phyloP scores from a whole-genome alignment of 2,113 vertebrate genomes.

The Ictalurus furcatus region DNA sequence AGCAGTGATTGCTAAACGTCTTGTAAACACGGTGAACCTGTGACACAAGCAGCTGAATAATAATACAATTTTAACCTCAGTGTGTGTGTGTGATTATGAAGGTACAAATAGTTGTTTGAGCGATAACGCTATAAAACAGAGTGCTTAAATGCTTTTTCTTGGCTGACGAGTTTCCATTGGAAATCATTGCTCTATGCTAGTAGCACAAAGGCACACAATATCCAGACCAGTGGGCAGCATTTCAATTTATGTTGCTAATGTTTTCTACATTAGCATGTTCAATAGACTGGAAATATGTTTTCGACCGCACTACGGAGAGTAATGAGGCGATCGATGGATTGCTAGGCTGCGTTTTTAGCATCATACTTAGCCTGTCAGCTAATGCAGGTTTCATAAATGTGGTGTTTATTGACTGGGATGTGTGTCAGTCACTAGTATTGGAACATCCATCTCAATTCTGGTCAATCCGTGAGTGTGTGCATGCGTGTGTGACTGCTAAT shows the following conservation, averaged over 20 bases:
- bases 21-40: background rate
- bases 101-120: background rate
- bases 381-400: background rate
- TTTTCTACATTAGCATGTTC: conserved; percentile 22
- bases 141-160: conserved; percentile 10
- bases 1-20: background rate
- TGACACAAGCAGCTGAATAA: background rate
- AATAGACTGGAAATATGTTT: conserved; percentile 30
- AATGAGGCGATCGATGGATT: conserved; percentile 31
- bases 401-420: background rate
- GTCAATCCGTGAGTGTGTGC: background rate
- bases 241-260: conserved; percentile 24
- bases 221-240: conserved; percentile 22
- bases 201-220: background rate
- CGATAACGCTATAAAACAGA: background rate
- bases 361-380: conserved; percentile 14
- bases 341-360: conserved; percentile 30
- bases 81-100: background rate
- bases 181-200: conserved; percentile 7
- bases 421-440: background rate
- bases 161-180: background rate
- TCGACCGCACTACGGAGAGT: conserved; percentile 2
- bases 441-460: background rate
- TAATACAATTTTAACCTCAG: background rate
- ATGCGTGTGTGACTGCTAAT: background rate